Conservation (phyloP, 2,113 vertebrate species). For the Alces alces region DNA sequence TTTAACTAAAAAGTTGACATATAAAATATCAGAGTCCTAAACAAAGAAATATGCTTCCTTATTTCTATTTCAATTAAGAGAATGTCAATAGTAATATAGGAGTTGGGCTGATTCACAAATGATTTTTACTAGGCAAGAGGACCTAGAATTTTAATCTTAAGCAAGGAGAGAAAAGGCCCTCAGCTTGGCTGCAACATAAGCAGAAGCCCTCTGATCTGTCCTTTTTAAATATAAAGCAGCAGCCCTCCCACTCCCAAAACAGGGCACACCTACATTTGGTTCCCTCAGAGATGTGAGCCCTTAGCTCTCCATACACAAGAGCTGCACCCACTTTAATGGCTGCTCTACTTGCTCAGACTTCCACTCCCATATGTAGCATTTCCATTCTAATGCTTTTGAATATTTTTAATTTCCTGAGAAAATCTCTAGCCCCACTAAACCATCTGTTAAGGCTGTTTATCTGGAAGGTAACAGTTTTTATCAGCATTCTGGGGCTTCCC, state of each 20-base stretch:
- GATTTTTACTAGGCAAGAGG: not conserved
- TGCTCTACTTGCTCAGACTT: not conserved
- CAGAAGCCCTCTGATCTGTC: not conserved
- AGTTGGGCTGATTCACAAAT: not conserved
- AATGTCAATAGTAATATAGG: not conserved
- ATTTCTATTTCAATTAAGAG: conserved; percentile 21
- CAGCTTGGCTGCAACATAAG: not conserved
- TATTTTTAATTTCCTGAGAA: not conserved
- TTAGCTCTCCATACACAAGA: not conserved
- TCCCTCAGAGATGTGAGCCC: not conserved
- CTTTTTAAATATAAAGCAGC: not conserved
- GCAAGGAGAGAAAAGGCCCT: not conserved
- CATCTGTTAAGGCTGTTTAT: not conserved
- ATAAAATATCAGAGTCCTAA: not conserved
- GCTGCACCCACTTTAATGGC: not conserved
- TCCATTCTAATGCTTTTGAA: not conserved
- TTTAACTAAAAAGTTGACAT: not conserved
- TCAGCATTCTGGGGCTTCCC: not conserved
- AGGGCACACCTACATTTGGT: not conserved
- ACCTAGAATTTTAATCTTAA: not conserved
- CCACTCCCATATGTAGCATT: not conserved
- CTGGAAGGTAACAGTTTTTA: not conserved
- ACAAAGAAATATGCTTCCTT: not conserved
- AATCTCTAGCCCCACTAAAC: conserved; percentile 1
- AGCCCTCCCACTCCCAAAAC: not conserved